Evolutionary conservation across 2,113 vertebrate species (phyloP), one percentile per base, ranked within the genome.

Genomic region (Lichenostomus cassidix): DNA sequence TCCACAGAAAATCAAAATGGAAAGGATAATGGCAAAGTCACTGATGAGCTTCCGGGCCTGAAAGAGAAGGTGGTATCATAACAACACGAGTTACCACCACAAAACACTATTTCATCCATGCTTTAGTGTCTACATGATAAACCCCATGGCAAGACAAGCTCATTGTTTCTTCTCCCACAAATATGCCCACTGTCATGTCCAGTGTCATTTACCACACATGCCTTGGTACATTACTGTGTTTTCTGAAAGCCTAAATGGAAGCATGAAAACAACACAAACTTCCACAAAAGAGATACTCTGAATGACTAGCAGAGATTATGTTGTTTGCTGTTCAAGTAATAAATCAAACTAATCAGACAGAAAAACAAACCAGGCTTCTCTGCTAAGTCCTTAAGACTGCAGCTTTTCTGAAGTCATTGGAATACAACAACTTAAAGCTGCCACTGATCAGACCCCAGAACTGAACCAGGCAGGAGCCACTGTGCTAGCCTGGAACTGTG

Each of bases 21-120:
- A 98, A 97, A 99, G 95, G 91, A 99, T 98, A 96, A 99, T 99
- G 97, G 99, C 99, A 90, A 99, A 99, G 97, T 99, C 99, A 94
- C 99, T 99, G 98, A 99, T 98, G 70, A 99, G 98, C 85, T 99
- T 99, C 90, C 99, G 98, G 95, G 99, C 99, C 99, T 99, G 95
- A 24, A 88, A 91, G 31, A 74, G 64, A 71, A 94, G 19, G 28
- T 1, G 12, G 56, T 17, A 42, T 0, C 21, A 1, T 1, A 71
- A 44, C 4, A 71, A 59, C 9, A 79, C 31, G 5, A 35, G 58
- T 44, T 2, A 69, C 23, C 14, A 14, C 39, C 7, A 17, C 1
- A 1, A 46, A 39, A 73, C 64, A 63, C 6, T 15, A 5, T 22
- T 68, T 69, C 60, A 50, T 15, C 68, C 44, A 28, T 0, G 0